Evolutionary conservation across 1,140 invertebrate genomes (phyloP).

Genomic region (Galendromus occidentalis): DNA sequence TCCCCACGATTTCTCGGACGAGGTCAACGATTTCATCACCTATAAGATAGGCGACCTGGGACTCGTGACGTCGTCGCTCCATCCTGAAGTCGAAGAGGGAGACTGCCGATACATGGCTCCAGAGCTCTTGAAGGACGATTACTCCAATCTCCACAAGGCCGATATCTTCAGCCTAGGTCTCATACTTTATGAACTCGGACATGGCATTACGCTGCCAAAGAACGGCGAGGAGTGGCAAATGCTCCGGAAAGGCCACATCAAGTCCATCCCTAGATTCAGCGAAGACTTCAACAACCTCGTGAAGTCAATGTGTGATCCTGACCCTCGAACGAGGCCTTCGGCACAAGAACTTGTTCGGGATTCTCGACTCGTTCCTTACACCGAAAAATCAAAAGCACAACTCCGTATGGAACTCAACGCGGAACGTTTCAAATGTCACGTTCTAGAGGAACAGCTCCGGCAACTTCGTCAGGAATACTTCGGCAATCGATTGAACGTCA

Average conservation of each 20-base stretch:
- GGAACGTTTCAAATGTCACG: slow-evolving; percentile 54
- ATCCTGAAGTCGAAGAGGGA: slow-evolving; percentile 71
- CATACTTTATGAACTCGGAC: slow-evolving; percentile 53
- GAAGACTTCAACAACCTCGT: slow-evolving; percentile 48
- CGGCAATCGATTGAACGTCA: background rate
- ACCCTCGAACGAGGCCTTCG: slow-evolving; percentile 41
- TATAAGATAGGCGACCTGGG: slow-evolving; percentile 81
- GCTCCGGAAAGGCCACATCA: slow-evolving; percentile 48
- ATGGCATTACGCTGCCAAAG: slow-evolving; percentile 57
- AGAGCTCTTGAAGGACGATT: slow-evolving; percentile 67
- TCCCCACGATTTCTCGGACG: slow-evolving; percentile 38
- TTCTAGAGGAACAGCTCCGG: slow-evolving; percentile 26
- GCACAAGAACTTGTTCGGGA: slow-evolving; percentile 41
- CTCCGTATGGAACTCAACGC: slow-evolving; percentile 54
- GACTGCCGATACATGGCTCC: slow-evolving; percentile 70
- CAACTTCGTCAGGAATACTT: slow-evolving; percentile 18
- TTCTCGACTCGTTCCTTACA: slow-evolving; percentile 42
- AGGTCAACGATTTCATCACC: slow-evolving; percentile 39
- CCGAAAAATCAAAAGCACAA: slow-evolving; percentile 53
- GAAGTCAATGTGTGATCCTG: slow-evolving; percentile 44
- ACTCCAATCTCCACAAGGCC: slow-evolving; percentile 53
- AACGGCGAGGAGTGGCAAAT: slow-evolving; percentile 71
- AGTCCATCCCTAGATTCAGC: slow-evolving; percentile 40
- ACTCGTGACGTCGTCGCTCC: slow-evolving; percentile 60
- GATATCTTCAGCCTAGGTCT: slow-evolving; percentile 72